Base-by-base conservation (phyloP, 2,888 invertebrate species). In the Lasioglossum leucozonium region DNA sequence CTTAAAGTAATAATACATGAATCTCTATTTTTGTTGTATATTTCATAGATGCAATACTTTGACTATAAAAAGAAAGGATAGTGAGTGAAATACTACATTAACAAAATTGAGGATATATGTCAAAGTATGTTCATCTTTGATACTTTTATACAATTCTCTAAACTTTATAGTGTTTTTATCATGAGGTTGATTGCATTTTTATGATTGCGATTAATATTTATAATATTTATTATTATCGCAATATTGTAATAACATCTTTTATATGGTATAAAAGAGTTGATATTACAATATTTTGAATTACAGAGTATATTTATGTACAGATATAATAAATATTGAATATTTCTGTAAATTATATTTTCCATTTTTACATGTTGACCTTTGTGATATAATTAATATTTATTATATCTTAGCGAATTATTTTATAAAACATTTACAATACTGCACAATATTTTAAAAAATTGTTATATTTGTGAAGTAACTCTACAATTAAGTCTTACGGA, bases 311-410 rank as follows among this genome's bases (percentile, higher is more conserved):
- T 74, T 81, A 84, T 86, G 77, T 79, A 81, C 71, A 85, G 85
- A 85, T 79, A 86, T 85, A 86, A 86, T 85, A 85, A 85, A 86
- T 86, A 81, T 80, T 42, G 44, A 30, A 77, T 40, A 42, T 58
- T 72, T 51, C 26, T 30, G 72, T 84, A 79, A 76, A 75, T 67
- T 79, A 85, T 81, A 79, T 78, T 72, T 78, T 79, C 77, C 18
- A 77, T 51, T 83, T 80, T 73, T 69, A 71, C 75, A 47, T 71
- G 26, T 69, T 73, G 69, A 74, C 76, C n/a, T 37, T 69, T 85
- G 47, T 80, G 79, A 71, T 79, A 73, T 82, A 82, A 16, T 81
- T 13, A 67, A 79, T 77, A 84, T 79, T 86, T 88, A 87, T 88
- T 87, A 83, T 80, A 83, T 84, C 79, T 81, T 26, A 18, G 2